Evolutionary conservation across 1,140 invertebrate genomes (phyloP).

Genomic region (Archivesica marissinica): DNA sequence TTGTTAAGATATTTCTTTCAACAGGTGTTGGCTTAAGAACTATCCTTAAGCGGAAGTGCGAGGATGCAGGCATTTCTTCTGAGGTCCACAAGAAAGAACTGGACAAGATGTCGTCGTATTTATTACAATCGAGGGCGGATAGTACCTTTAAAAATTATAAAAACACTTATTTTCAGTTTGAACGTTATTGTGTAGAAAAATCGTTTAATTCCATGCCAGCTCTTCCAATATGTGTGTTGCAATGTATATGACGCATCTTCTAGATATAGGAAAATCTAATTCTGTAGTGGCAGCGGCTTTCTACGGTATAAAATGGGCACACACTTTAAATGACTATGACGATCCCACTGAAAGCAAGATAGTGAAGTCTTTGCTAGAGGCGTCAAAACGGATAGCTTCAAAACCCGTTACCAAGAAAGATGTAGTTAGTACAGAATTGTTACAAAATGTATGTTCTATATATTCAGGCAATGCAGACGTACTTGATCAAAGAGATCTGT

Average conservation of each 20-base stretch:
- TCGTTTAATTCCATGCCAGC: not conserved
- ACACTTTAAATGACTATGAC: not conserved
- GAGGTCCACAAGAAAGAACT: not conserved
- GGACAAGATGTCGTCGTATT: not conserved
- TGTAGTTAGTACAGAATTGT: not conserved
- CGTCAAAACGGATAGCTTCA: constrained; percentile 28
- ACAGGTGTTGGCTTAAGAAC: not conserved
- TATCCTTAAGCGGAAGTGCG: not conserved
- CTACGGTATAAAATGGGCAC: constrained; percentile 23
- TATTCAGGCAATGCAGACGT: constrained; percentile 44
- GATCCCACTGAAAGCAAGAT: constrained; percentile 45
- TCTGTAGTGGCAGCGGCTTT: not conserved
- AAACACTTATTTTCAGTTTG: too few species aligned
- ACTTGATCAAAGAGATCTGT: constrained; percentile 48
- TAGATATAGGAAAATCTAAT: not conserved
- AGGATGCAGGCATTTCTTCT: not conserved
- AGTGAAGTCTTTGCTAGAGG: constrained; percentile 14
- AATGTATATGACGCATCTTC: not conserved
- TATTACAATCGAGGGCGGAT: not conserved
- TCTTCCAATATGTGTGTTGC: not conserved
- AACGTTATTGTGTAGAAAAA: not conserved
- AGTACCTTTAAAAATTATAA: not conserved
- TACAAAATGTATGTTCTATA: constrained; percentile 17
- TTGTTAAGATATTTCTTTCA: not conserved
- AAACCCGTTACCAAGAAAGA: constrained; percentile 13